Evolutionary conservation across 1,140 invertebrate species (phyloP), one percentile per base, ranked within the genome.

Genomic region (Drosophila prosaltans): DNA sequence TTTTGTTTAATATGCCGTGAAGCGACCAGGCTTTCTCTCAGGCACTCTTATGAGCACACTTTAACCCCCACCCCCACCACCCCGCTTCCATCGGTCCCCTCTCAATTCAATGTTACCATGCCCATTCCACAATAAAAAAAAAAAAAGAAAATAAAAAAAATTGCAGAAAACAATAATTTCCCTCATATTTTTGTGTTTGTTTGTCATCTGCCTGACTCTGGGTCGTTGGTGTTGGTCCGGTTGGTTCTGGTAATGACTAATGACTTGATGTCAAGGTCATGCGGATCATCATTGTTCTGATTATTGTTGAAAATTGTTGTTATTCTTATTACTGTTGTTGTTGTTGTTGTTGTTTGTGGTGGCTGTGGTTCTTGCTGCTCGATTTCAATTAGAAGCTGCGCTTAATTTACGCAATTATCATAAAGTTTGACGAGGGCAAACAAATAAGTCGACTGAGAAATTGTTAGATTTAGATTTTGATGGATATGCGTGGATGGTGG

Each of bases 1-100:
- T 89, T 83, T 81, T 82, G 85, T 74, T 89, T 89, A 89, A 89
- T 89, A 89, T 71, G 85, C 84, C 84, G 80, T 89, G 84, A 89
- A 89, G 74, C 84, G 71, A 28, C 45, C 72, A 78, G 77, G 73
- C 79, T 70, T 62, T 70, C 68, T 48, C 10, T 8, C 26, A 45
- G n/a, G 32, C 59, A 64, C 24, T 30, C 39, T 48, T 24, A 51
- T 51, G 45, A 60, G 54, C 59, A 74, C 58, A 55, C n/a, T 7
- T 36, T 3, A 10, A n/a, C n/a, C 41, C 41, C 43, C 5, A 24
- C 16, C 45, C 2, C 45, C 45, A 36, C 32, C 6, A 3, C 3
- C 32, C 32, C 28, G 4, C 3, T 6, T 6, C 43, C 11, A n/a
- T 9, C 45, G 0, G 16, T 8, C 4, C 45, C 8, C 11, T n/a